Evolutionary conservation across 2,888 invertebrate genomes (phyloP).

Genomic region (Clunio marinus): DNA sequence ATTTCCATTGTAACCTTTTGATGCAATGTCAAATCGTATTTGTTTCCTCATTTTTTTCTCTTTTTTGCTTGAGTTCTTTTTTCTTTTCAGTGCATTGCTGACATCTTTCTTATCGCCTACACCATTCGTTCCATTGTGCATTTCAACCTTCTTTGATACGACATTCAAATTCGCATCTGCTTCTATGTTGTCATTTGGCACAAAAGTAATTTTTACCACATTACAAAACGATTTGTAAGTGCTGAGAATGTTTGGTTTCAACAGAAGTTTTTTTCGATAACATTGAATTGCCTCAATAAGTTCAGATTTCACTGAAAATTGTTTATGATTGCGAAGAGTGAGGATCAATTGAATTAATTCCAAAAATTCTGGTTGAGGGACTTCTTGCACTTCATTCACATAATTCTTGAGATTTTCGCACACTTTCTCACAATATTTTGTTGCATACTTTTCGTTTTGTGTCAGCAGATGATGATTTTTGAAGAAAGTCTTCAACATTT

Average conservation of each 20-base stretch:
- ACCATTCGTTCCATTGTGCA: not conserved
- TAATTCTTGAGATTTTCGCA: conserved; percentile 43
- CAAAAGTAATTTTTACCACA: conserved; percentile 40
- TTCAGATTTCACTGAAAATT: conserved; percentile 19
- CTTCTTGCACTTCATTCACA: conserved; percentile 40
- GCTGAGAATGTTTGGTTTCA: conserved; percentile 27
- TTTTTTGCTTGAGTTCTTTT: conserved; percentile 40
- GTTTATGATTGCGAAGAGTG: not conserved
- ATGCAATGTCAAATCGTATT: conserved; percentile 44
- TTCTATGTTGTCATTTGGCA: conserved; percentile 39
- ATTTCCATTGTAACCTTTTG: conserved; percentile 44
- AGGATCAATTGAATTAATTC: conserved; percentile 34
- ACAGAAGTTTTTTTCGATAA: not conserved
- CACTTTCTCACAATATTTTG: conserved; percentile 43
- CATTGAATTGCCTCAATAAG: conserved; percentile 19
- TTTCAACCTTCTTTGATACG: not conserved
- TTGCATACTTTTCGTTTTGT: conserved; percentile 41
- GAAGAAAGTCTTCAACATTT: conserved; percentile 63
- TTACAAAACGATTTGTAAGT: conserved; percentile 41
- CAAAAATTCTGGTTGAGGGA: conserved; percentile 37
- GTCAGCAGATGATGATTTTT: conserved; percentile 51
- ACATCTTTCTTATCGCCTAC: not conserved
- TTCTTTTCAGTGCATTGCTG: not conserved
- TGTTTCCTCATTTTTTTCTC: conserved; percentile 45
- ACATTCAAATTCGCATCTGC: conserved; percentile 27